Percentiles rank a stretch among this genome's conserved stretches.
Conservation (phyloP, 2,113 vertebrate species). For the Chaetodon auriga region DNA sequence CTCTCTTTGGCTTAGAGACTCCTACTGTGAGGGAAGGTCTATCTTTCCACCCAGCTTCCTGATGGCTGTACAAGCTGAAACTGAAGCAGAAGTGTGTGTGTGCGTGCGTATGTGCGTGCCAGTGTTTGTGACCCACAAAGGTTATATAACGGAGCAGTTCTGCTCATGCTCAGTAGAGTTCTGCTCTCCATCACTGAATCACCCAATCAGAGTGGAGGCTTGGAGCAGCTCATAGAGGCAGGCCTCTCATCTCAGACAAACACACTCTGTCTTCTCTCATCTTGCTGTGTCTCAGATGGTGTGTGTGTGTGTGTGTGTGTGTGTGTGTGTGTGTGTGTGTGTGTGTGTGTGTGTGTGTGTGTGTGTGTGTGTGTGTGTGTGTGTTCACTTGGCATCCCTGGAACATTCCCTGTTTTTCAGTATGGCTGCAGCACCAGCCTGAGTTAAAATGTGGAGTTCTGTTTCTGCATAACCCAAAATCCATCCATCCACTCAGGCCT, state of each 20-base stretch:
- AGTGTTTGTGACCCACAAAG: slow-evolving; percentile 68
- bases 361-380: not conserved
- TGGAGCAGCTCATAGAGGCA: slow-evolving; percentile 13
- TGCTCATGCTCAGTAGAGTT: slow-evolving; percentile 73
- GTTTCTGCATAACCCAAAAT: not conserved
- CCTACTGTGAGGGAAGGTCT: not conserved
- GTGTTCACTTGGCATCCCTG: not conserved
- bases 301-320: slow-evolving; percentile 1
- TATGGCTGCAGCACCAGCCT: slow-evolving; percentile 16
- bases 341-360: slow-evolving; percentile 3
- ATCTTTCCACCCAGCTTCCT: not conserved
- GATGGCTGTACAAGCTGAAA: not conserved
- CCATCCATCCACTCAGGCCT: not conserved
- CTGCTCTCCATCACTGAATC: slow-evolving; percentile 49
- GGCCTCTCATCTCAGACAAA: slow-evolving; percentile 39
- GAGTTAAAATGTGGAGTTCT: not conserved
- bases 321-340: not conserved
- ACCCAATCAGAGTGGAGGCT: slow-evolving; percentile 52
- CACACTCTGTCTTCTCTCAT: slow-evolving; percentile 20
- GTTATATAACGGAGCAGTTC: slow-evolving; percentile 73
- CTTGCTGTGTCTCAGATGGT: not conserved
- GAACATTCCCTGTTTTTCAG: slow-evolving; percentile 4
- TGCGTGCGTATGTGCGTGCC: slow-evolving; percentile 5
- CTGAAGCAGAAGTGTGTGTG: not conserved
- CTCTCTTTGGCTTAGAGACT: not conserved